Conservation (phyloP, 2,797 vertebrate genomes). For the Basileuterus tristriatus region DNA sequence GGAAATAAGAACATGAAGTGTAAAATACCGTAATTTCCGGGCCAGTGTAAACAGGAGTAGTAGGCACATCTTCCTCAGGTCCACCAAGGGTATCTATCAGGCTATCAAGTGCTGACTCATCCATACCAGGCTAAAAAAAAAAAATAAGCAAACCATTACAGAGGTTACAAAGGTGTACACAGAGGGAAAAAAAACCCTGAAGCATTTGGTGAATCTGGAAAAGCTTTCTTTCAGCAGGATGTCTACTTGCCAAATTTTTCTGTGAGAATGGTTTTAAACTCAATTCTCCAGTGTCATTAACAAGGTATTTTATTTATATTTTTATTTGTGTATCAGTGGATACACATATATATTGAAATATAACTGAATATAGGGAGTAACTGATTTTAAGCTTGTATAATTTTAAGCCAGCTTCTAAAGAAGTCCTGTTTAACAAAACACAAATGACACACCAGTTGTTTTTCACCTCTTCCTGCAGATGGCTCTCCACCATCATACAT, state of each 20-base stretch:
- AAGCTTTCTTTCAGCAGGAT: background rate
- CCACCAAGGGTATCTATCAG: slow-evolving; percentile 73
- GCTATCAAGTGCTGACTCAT: slow-evolving; percentile 73
- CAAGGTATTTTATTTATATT: background rate
- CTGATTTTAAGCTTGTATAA: background rate
- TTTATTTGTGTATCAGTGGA: background rate
- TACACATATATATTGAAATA: background rate
- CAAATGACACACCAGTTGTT: background rate
- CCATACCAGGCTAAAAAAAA: slow-evolving; percentile 62
- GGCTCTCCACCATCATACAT: background rate
- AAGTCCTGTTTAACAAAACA: background rate
- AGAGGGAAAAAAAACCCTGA: background rate
- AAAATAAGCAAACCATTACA: background rate
- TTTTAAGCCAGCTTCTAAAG: background rate
- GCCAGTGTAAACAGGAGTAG: slow-evolving; percentile 68
- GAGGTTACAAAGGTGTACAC: background rate
- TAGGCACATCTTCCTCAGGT: slow-evolving; percentile 55
- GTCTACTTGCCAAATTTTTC: background rate
- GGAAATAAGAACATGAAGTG: background rate
- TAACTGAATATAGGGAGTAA: background rate
- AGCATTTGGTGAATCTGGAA: background rate
- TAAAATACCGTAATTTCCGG: slow-evolving; percentile 69
- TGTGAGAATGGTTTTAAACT: background rate
- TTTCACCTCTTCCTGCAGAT: background rate
- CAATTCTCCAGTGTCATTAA: accelerated